Conservation (phyloP, 2,797 vertebrate species). For the Malurus leucopterus region DNA sequence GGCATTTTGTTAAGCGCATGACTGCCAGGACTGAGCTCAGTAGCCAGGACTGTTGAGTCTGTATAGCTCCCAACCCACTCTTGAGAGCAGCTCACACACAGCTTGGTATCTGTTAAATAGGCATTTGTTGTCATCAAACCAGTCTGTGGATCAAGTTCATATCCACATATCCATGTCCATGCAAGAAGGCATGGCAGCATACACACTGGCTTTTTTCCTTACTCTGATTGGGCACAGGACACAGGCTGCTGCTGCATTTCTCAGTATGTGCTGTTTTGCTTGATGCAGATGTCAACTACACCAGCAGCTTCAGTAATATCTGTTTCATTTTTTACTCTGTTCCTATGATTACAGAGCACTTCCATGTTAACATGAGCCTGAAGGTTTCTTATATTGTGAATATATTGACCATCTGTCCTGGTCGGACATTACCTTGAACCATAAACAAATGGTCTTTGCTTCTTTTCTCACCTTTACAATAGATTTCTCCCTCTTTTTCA, state of each 20-base stretch:
- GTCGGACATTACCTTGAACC: not conserved
- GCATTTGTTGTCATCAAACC: not conserved
- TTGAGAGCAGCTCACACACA: not conserved
- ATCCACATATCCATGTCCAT: fast-evolving
- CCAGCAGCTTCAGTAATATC: not conserved
- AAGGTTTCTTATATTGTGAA: not conserved
- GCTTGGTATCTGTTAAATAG: not conserved
- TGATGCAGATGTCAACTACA: not conserved
- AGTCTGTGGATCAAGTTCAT: not conserved
- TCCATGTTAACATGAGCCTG: not conserved
- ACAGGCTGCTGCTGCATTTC: not conserved
- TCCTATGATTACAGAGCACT: not conserved
- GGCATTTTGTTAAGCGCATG: not conserved
- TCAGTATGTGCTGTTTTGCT: not conserved
- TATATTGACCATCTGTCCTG: not conserved
- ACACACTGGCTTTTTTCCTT: not conserved
- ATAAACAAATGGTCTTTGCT: not conserved
- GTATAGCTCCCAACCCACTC: fast-evolving
- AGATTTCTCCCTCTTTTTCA: slow-evolving; percentile 95
- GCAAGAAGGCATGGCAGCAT: not conserved
- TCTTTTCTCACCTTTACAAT: slow-evolving; percentile 89
- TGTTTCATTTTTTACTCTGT: not conserved
- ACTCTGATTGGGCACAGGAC: not conserved
- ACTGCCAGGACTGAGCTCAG: not conserved
- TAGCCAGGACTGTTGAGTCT: fast-evolving